Conservation (phyloP, 1,140 invertebrate species). For the Eueides isabella region DNA sequence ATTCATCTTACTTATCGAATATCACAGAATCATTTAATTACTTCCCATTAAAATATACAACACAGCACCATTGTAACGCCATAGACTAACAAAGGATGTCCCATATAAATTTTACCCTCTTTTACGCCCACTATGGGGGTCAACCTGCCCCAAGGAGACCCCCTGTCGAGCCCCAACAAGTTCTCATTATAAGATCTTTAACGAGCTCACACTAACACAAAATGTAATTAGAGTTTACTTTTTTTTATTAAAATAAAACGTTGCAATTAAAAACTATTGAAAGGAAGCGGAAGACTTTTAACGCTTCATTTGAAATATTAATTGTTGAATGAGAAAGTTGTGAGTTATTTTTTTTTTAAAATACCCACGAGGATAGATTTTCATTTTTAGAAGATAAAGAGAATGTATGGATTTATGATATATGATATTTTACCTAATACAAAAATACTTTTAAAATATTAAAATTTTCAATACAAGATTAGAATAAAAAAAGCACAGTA, state of each 20-base stretch:
- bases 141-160: background rate
- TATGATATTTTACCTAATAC: no score
- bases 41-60: conserved; percentile 1
- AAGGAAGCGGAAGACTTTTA: background rate
- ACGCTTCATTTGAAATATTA: background rate
- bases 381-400: no score
- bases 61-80: background rate
- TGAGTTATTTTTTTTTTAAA: no score
- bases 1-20: background rate
- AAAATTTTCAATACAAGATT: no score
- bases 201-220: conserved; percentile 26
- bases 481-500: no score
- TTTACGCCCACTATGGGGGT: background rate
- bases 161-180: conserved; percentile 25
- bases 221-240: conserved; percentile 13
- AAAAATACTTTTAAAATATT: no score
- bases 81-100: conserved; percentile 29
- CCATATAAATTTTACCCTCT: conserved; percentile 17
- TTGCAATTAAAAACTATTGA: conserved; percentile 25
- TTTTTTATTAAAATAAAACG: conserved; percentile 21
- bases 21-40: background rate
- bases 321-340: background rate
- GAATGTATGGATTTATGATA: no score
- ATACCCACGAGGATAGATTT: no score
- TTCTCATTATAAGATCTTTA: conserved; percentile 34